Percentiles rank a stretch among this genome's conserved stretches.
These are phyloP conservation scores for Popillia japonica DNA, from an alignment of 1,140 invertebrate genomes.

Conservation along the genomic window DNA sequence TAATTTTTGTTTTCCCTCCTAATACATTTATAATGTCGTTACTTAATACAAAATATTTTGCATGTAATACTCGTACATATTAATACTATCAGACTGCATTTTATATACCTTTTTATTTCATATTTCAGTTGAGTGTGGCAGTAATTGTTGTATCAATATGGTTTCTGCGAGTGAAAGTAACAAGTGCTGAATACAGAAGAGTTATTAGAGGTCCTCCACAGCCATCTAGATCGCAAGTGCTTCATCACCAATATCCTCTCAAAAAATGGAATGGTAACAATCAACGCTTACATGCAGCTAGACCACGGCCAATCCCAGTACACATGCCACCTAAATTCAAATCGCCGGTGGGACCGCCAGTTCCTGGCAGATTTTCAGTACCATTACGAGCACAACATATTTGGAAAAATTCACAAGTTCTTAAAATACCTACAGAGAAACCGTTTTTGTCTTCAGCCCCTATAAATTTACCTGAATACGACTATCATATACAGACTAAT, in stretches of 20 bases:
- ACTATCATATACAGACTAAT: constrained; percentile 58
- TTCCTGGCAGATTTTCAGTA: neutral
- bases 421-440: constrained; percentile 39
- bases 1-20: no score
- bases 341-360: constrained; percentile 19
- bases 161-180: neutral
- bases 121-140: neutral
- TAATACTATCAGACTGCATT: no score
- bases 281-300: neutral
- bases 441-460: constrained; percentile 38
- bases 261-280: constrained; percentile 39
- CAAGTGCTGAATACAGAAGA: constrained; percentile 22
- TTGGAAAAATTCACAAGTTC: constrained; percentile 20
- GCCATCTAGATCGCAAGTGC: constrained; percentile 19
- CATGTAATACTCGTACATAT: no score
- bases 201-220: constrained; percentile 35
- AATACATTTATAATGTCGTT: no score
- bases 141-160: neutral
- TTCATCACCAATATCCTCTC: neutral
- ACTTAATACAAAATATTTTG: no score
- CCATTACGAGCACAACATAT: neutral
- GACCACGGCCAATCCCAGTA: neutral
- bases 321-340: constrained; percentile 32
- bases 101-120: neutral
- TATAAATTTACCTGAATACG: constrained; percentile 47